Evolutionary conservation across 2,797 vertebrate species (phyloP).

Genomic region (Sparidentex hasta): DNA sequence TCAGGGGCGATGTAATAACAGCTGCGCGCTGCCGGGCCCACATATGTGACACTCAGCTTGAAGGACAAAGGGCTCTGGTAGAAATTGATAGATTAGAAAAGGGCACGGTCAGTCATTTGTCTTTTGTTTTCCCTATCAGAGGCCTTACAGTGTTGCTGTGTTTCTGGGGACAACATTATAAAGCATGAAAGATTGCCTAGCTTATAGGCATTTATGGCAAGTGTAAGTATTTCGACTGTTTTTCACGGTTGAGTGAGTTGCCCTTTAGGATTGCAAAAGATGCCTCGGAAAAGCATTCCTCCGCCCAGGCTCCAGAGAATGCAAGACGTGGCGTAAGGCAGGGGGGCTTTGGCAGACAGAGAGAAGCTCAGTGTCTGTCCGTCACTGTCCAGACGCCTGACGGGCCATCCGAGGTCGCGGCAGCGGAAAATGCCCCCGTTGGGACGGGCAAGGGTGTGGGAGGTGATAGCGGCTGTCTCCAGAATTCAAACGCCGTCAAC

Average conservation of each 20-base stretch:
- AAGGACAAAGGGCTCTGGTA: conserved; percentile 79
- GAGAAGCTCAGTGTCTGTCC: conserved; percentile 64
- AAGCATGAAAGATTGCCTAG: conserved; percentile 80
- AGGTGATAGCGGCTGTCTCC: conserved; percentile 55
- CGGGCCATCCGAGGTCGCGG: conserved; percentile 40
- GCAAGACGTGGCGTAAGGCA: conserved; percentile 47
- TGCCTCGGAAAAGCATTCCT: conserved; percentile 60
- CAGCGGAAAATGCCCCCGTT: conserved; percentile 62
- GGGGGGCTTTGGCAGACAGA: conserved; percentile 56
- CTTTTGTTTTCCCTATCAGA: conserved; percentile 82
- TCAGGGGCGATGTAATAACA: conserved; percentile 54
- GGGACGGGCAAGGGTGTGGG: conserved; percentile 69
- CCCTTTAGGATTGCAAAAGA: conserved; percentile 81
- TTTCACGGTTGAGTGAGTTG: conserved; percentile 79
- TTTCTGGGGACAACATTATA: conserved; percentile 75
- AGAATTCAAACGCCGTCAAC: conserved; percentile 62
- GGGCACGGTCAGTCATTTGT: conserved; percentile 78
- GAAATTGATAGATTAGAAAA: conserved; percentile 83
- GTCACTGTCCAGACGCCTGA: conserved; percentile 55
- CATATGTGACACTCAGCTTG: conserved; percentile 56
- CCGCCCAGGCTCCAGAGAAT: conserved; percentile 69
- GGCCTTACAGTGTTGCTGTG: conserved; percentile 63
- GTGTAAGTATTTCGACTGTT: conserved; percentile 82
- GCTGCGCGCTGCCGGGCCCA: conserved; percentile 43
- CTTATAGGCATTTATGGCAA: conserved; percentile 83